A percentile compares a stretch with the other conserved stretches of the same genome.
Conservation (phyloP, 2,888 invertebrate genomes). For the Catocala sponsa region DNA sequence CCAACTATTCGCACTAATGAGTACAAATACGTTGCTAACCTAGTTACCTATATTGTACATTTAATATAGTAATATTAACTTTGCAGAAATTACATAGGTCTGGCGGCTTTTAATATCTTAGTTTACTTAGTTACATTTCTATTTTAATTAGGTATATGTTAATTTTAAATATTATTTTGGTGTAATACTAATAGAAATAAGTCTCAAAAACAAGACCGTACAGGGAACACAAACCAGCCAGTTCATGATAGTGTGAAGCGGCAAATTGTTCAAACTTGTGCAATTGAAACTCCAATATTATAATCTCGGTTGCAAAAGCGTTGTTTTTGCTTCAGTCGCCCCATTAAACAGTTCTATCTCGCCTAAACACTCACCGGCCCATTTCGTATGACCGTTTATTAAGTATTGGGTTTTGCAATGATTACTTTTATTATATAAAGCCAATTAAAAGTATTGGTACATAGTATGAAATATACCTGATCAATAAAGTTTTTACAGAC, state of each 20-base stretch:
- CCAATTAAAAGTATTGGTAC: too few species aligned
- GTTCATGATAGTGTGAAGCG: slow-evolving; percentile 76
- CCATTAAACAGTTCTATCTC: slow-evolving; percentile 77
- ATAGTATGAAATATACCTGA: too few species aligned
- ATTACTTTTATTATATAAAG: slow-evolving; percentile 12
- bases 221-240: slow-evolving; percentile 42
- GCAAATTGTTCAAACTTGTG: slow-evolving; percentile 83
- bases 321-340: slow-evolving; percentile 75
- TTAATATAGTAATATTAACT: too few species aligned
- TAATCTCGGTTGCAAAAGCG: slow-evolving; percentile 79
- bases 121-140: too few species aligned
- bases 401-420: slow-evolving; percentile 5
- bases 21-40: too few species aligned
- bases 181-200: background rate
- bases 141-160: too few species aligned
- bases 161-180: too few species aligned
- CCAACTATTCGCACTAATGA: too few species aligned
- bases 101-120: too few species aligned
- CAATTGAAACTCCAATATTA: slow-evolving; percentile 85
- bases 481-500: too few species aligned
- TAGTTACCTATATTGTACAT: too few species aligned
- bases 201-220: slow-evolving; percentile 29
- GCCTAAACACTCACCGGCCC: slow-evolving; percentile 61
- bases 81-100: too few species aligned
- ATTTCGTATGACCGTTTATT: slow-evolving; percentile 31